phyloP scores from a whole-genome alignment of 1,140 invertebrate genomes.

The Megalonaias nervosa region DNA sequence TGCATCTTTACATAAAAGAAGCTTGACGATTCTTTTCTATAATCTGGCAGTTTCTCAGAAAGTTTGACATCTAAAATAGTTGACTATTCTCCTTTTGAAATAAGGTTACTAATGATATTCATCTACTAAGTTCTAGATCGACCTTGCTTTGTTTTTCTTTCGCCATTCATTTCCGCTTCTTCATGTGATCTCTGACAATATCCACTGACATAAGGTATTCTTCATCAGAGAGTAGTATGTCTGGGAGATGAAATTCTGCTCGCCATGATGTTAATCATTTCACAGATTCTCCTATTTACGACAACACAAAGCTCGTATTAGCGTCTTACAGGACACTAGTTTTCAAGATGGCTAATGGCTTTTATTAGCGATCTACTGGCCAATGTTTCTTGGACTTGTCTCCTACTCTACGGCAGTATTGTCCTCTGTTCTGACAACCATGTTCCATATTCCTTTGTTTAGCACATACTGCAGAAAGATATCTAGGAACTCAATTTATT shows the following conservation, averaged over 20 bases:
- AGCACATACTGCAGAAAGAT: conserved; percentile 27
- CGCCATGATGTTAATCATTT: conserved; percentile 20
- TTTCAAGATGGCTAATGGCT: conserved; percentile 15
- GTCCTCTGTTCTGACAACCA: conserved; percentile 13
- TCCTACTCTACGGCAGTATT: neutral
- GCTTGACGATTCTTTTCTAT: conserved; percentile 44
- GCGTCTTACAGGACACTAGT: conserved; percentile 5
- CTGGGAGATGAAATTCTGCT: conserved; percentile 18
- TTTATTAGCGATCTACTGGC: conserved; percentile 26
- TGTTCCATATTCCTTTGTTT: conserved; percentile 2
- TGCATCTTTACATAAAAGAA: conserved; percentile 60
- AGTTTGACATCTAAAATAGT: conserved; percentile 18
- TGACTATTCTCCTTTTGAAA: conserved; percentile 19
- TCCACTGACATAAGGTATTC: conserved; percentile 23
- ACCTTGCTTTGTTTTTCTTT: conserved; percentile 28
- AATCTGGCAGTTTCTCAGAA: conserved; percentile 24
- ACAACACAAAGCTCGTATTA: conserved; percentile 19
- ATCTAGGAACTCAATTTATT: conserved; percentile 14
- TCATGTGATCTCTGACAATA: conserved; percentile 21
- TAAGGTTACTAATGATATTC: conserved; percentile 19
- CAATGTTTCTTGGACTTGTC: neutral
- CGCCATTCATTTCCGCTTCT: conserved; percentile 22
- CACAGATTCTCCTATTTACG: conserved; percentile 25
- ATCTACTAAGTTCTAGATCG: conserved; percentile 5
- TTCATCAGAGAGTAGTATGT: conserved; percentile 23